Evolutionary conservation across 2,113 vertebrate genomes (phyloP).

Genomic region (Corythornis cristatus): DNA sequence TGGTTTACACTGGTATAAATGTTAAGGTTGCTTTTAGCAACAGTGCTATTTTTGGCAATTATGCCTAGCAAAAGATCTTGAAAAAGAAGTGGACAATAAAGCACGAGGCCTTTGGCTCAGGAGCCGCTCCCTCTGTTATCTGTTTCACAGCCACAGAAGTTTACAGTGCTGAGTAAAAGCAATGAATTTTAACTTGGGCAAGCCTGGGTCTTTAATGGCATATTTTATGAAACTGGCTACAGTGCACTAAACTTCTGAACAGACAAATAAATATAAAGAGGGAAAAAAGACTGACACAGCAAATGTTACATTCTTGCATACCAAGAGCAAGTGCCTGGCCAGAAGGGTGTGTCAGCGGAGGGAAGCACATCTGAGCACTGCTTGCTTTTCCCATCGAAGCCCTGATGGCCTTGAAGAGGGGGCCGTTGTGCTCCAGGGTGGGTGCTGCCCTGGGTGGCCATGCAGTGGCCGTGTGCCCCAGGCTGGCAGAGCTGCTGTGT

Average conservation of each 20-base stretch:
- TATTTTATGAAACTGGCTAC: not conserved
- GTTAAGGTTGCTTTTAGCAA: not conserved
- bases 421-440: not conserved
- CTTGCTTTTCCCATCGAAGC: not conserved
- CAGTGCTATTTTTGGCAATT: not conserved
- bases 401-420: not conserved
- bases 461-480: accelerated
- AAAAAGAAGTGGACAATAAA: not conserved
- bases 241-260: not conserved
- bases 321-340: not conserved
- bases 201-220: not conserved
- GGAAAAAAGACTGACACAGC: not conserved
- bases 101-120: not conserved
- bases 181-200: not conserved
- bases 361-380: not conserved
- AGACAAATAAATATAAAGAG: not conserved
- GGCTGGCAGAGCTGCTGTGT: not conserved
- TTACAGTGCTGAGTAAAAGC: not conserved
- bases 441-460: accelerated
- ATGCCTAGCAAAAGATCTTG: not conserved
- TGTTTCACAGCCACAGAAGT: not conserved
- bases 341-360: not conserved
- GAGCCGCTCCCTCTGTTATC: not conserved
- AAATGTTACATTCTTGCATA: not conserved
- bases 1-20: not conserved